Conservation (phyloP, 2,888 invertebrate genomes). For the Lasioglossum vierecki region DNA sequence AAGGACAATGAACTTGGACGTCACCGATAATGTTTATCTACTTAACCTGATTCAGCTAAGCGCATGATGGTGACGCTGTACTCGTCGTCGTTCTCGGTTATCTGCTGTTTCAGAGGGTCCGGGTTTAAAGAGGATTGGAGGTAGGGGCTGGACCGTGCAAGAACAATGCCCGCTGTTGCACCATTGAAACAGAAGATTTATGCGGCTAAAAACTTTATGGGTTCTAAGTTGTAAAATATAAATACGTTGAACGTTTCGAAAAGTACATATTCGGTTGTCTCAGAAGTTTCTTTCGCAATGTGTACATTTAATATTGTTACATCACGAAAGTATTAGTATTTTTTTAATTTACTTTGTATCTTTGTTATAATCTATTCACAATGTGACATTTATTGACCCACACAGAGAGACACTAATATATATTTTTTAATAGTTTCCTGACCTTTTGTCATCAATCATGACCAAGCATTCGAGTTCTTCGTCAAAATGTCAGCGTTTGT, state of each 20-base stretch:
- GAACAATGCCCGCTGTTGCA: not conserved
- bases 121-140: conserved; percentile 26
- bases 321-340: too few species aligned
- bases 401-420: not conserved
- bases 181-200: not conserved
- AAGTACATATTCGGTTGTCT: not conserved
- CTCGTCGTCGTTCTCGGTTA: conserved; percentile 71
- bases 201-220: not conserved
- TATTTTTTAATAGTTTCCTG: not conserved
- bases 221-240: not conserved
- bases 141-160: not conserved
- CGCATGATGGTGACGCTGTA: conserved; percentile 65
- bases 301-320: too few species aligned
- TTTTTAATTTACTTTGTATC: not conserved
- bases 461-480: not conserved
- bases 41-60: conserved; percentile 63
- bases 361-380: not conserved
- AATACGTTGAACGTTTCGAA: not conserved
- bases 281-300: too few species aligned
- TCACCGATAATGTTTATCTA: conserved; percentile 58
- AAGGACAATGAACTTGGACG: conserved; percentile 61
- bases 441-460: not conserved
- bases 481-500: not conserved
- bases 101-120: conserved; percentile 68
- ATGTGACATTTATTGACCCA: not conserved